Base-by-base conservation (phyloP, 2,113 vertebrate species). In the Tautogolabrus adspersus region DNA sequence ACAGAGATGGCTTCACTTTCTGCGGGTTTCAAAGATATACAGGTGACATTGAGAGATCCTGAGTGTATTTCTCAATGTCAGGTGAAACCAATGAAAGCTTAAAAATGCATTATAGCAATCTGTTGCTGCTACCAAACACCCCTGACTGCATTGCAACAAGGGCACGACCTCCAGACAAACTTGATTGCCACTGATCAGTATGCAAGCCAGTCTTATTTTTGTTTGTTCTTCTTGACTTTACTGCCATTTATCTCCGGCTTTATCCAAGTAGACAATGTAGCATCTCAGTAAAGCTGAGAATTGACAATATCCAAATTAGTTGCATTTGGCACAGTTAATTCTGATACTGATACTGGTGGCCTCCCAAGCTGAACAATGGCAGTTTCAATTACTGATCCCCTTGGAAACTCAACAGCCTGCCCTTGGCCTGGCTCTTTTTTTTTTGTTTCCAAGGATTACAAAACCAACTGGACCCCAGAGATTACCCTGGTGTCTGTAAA, bases 381-480 rank as follows among this genome's bases (percentile, higher is more conserved):
- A 51, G 77, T 77, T 81, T 75, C 77, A 83, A 89, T 80, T 80
- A 75, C 79, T 64, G 80, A 83, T 85, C 82, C 66, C 72, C 58
- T 47, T 82, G 86, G 86, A 90, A 77, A 71, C 64, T 56, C 66
- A 75, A 85, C 75, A 81, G 59, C 59, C 63, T 75, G 87, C 81
- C 82, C 85, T 85, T 80, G 75, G 84, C 82, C 55, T 0, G 49
- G 46, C 68, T 75, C 72, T 74, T 55, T 26, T 40, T 58, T 86
- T 89, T 87, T 83, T 9, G 74, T 83, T 84, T 84, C 86, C 81
- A 79, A 84, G 83, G 89, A 91, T 91, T 89, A 89, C 77, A 88
- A 91, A 88, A 90, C 82, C 75, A 91, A 91, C 80, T 85, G 89
- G 89, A 85, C 86, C 85, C 82, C 37, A 74, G 86, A 84, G 82